phyloP scores from a whole-genome alignment of 1,140 invertebrate species.

The Solenopsis invicta region DNA sequence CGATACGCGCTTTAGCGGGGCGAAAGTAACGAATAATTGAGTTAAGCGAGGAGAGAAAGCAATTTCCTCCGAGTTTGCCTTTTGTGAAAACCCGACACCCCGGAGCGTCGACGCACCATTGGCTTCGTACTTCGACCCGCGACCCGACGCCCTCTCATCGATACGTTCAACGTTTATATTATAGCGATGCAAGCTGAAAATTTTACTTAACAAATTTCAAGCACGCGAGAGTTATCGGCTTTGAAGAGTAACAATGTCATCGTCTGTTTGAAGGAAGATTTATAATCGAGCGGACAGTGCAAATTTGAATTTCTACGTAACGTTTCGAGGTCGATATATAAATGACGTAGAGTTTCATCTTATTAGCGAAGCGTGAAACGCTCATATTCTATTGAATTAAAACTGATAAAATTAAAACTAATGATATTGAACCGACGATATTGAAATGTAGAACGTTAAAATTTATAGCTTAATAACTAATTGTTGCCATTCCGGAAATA shows the following conservation, averaged over 20 bases:
- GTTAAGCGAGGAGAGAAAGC: constrained; percentile 58
- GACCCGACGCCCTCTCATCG: neutral
- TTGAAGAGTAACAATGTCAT: neutral
- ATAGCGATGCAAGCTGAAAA: neutral
- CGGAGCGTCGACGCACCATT: constrained; percentile 36
- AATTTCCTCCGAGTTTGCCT: constrained; percentile 63
- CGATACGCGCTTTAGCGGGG: constrained; percentile 63
- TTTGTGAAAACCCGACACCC: constrained; percentile 47
- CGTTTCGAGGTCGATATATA: constrained; percentile 21
- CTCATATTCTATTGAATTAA: neutral
- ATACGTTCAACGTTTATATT: neutral
- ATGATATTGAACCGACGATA: neutral
- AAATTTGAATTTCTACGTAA: neutral
- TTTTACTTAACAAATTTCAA: neutral
- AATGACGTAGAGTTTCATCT: constrained; percentile 17
- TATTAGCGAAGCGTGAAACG: neutral
- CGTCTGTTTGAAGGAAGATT: constrained; percentile 28
- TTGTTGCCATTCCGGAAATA: neutral
- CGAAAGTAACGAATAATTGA: constrained; percentile 69
- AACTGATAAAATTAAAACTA: no score
- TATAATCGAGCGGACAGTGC: constrained; percentile 11
- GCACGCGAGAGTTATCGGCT: neutral
- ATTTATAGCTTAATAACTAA: constrained; percentile 16
- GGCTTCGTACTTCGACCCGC: neutral
- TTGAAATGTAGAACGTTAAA: neutral